phyloP scores from a whole-genome alignment of 2,888 invertebrate genomes.

The Crossocerus cetratus region DNA sequence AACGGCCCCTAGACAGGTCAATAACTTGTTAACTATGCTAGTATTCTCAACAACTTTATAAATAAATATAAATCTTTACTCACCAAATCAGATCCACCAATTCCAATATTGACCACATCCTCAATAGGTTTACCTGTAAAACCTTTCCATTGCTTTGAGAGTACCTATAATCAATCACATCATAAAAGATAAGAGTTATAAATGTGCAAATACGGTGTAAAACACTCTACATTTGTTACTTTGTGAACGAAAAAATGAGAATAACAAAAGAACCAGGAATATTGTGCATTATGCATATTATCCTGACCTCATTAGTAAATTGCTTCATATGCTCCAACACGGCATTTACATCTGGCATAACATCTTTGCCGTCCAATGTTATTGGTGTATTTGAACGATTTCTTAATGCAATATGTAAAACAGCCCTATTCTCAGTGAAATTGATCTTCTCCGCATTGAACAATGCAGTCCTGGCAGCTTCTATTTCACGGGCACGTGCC shows the following conservation, averaged over 20 bases:
- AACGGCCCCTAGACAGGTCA: constrained; percentile 86
- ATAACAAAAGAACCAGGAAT: background rate
- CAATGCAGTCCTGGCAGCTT: constrained; percentile 93
- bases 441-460: constrained; percentile 96
- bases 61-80: background rate
- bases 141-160: constrained; percentile 74
- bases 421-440: constrained; percentile 97
- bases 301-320: constrained; percentile 86
- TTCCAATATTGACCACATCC: constrained; percentile 99
- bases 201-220: no score
- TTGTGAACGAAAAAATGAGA: constrained; percentile 9
- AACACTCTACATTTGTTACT: background rate
- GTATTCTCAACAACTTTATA: no score
- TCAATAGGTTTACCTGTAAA: constrained; percentile 94
- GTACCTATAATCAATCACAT: constrained; percentile 54
- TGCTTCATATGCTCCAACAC: constrained; percentile 97
- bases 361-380: constrained; percentile 90
- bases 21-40: background rate
- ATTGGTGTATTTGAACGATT: constrained; percentile 90
- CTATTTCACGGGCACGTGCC: constrained; percentile 87
- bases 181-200: background rate
- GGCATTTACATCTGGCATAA: constrained; percentile 93
- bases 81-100: constrained; percentile 97
- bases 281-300: constrained; percentile 4
- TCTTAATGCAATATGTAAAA: constrained; percentile 95